These are phyloP conservation scores for Cephus runcator DNA, from an alignment of 2,888 invertebrate species.

Conservation along the genomic window DNA sequence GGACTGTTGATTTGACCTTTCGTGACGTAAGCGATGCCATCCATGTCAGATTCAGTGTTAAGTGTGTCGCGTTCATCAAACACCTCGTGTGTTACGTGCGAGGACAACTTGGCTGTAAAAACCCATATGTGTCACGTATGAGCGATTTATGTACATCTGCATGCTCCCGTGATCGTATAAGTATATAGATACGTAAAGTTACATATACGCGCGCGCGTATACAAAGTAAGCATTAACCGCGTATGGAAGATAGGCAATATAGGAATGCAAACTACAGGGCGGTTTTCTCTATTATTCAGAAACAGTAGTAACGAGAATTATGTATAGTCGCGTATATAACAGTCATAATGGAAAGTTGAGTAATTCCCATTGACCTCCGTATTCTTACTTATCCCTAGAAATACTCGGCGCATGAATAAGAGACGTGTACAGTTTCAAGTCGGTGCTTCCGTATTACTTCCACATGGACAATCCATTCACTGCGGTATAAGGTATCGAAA, in stretches of 20 bases:
- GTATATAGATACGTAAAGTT: not conserved
- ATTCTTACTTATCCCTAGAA: not conserved
- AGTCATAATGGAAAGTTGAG: not conserved
- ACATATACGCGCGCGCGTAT: not conserved
- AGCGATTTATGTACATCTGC: slow-evolving; percentile 13
- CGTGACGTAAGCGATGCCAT: not conserved
- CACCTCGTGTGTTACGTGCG: slow-evolving; percentile 6
- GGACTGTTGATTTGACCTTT: not conserved
- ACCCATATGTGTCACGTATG: slow-evolving; percentile 14
- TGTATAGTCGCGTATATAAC: not conserved
- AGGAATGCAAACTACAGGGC: not conserved
- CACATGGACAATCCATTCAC: not conserved
- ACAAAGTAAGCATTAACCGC: not conserved
- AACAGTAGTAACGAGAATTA: not conserved
- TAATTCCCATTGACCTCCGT: not conserved
- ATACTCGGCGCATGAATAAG: not conserved
- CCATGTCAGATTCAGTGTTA: not conserved
- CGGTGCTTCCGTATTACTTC: not conserved
- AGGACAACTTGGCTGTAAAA: slow-evolving; percentile 11
- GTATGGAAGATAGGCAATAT: not conserved
- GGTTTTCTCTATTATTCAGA: not conserved
- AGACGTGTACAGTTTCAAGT: not conserved
- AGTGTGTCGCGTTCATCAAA: not conserved
- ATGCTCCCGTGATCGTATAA: not conserved
- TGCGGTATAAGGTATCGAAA: not conserved